Evolutionary conservation across 1,140 invertebrate genomes (phyloP), one percentile per base, ranked within the genome.

Genomic region (Orius insidiosus): DNA sequence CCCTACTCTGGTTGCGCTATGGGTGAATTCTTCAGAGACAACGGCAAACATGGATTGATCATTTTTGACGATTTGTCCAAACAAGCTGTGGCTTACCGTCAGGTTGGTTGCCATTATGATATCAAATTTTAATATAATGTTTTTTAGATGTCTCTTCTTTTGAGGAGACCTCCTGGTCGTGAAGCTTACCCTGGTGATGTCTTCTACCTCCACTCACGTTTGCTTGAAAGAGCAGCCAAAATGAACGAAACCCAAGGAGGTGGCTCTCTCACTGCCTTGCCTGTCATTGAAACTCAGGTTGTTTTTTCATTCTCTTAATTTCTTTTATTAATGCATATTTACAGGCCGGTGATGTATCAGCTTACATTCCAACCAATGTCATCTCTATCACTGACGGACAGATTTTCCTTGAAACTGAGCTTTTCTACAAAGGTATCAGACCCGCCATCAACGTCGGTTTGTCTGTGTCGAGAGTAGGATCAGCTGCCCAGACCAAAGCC

Each of bases 31-130:
- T 99, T 99, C 83, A 78, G 96, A 58, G 96, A 99, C 68, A 98
- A 96, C 67, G 96, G 94, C 59, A 96, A 90, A 68, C 95, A 99
- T 65, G 94, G 94, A 41, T 76, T 99, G 51, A 99, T 99, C 72
- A 99, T 99, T 67, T 99, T 94, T 63, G 96, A 99, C 64, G 96
- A 99, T 75, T 82, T 98, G 69, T 99, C 96, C 53, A 99, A 99
- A 70, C 96, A 99, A 71, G 96, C 96, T 59, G 96, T 99, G 19
- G 96, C 96, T 54, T 99, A 99, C 68, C 88, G 96, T 79, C 95
- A 92, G 63, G 72, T 76, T n/a, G n/a, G n/a, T n/a, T n/a, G n/a
- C n/a, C n/a, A n/a, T n/a, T n/a, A n/a, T n/a, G n/a, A n/a, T n/a
- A n/a, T n/a, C n/a, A n/a, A n/a, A n/a, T n/a, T n/a, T n/a, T n/a